A percentile compares a stretch with the other conserved stretches of the same genome.
Evolutionary conservation across 53 echinoderm and acorn worm species (phyloP).

Genomic region (Henricia sp.): DNA sequence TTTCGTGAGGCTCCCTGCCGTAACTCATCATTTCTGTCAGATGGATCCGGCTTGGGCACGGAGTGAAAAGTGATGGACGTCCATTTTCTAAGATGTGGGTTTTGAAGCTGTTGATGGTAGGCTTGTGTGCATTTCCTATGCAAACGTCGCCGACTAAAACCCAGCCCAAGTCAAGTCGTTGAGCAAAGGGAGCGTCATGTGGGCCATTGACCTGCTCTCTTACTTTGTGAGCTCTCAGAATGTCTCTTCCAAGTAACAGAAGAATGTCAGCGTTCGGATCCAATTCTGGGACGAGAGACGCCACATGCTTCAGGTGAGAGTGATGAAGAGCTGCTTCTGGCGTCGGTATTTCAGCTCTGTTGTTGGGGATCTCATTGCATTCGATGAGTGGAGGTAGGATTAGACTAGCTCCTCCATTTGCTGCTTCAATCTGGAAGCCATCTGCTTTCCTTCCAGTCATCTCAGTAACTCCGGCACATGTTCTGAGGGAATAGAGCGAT

Average conservation of each 20-base stretch:
- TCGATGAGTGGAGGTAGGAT: background rate
- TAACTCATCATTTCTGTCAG: background rate
- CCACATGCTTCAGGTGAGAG: conserved; percentile 27
- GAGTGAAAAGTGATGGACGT: conserved; percentile 7
- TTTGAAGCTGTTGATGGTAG: background rate
- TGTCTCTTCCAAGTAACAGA: conserved; percentile 51
- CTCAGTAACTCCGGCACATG: conserved; percentile 33
- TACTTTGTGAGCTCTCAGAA: conserved; percentile 27
- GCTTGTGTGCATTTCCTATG: background rate
- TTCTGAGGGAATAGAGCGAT: conserved; percentile 29
- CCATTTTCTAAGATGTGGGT: background rate
- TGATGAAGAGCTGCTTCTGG: conserved; percentile 31
- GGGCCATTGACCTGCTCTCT: conserved; percentile 17
- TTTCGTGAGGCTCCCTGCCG: background rate
- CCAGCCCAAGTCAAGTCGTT: conserved; percentile 4
- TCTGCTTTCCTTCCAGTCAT: conserved; percentile 23
- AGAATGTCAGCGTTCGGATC: conserved; percentile 29
- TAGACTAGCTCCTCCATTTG: background rate
- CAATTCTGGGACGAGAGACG: background rate
- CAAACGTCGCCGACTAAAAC: conserved; percentile 6
- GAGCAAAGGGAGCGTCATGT: conserved; percentile 14
- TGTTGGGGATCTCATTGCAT: conserved; percentile 30
- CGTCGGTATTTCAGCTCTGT: conserved; percentile 42
- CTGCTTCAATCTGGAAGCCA: conserved; percentile 26
- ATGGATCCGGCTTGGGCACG: background rate